Evolutionary conservation across 2,888 invertebrate genomes (phyloP), one percentile per base, ranked within the genome.

Genomic region (Griposia aprilina): DNA sequence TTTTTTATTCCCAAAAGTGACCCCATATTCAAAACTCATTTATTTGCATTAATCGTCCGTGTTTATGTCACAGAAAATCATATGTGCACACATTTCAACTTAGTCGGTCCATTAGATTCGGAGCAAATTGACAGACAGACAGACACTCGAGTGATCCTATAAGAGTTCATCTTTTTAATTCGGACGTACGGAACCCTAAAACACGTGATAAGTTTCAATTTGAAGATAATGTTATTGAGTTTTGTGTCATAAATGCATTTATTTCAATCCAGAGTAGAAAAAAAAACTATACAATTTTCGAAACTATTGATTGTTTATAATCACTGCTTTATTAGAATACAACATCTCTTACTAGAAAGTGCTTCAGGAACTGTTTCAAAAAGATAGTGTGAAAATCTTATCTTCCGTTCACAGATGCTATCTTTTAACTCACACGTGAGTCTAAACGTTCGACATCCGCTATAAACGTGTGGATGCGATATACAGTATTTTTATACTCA

Each of bases 371-470:
- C 3, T 0, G 26, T 60, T 57, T 41, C 10, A n/a, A n/a, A 80
- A 66, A 52, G 0, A 36, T 41, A 48, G 68, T 48, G 23, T 26
- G 26, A 36, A 69, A 26, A 69, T 72, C 2, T 66, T 66, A 74
- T 68, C n/a, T 48, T 45, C 57, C 36, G 6, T 67, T 20, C 13
- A 50, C 65, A 70, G 57, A 63, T 75, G 45, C 50, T 30, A 82
- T 79, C 52, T 74, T 23, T 20, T 48, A 63, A 60, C 26, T 30
- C 69, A 57, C 48, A 41, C 55, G 72, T 79, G 59, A 55, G 63
- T 26, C 63, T 41, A 70, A 76, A 83, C 72, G 71, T 63, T 63
- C 36, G 52, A 75, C 80, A 83, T 86, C 86, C 84, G 86, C 67
- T 69, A 2, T 41, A 50, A 74, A 57, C 41, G 57, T 57, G 65